Percentiles rank a stretch among this genome's conserved stretches.
Conservation (phyloP, 1,140 invertebrate genomes). For the Holotrichia oblita region DNA sequence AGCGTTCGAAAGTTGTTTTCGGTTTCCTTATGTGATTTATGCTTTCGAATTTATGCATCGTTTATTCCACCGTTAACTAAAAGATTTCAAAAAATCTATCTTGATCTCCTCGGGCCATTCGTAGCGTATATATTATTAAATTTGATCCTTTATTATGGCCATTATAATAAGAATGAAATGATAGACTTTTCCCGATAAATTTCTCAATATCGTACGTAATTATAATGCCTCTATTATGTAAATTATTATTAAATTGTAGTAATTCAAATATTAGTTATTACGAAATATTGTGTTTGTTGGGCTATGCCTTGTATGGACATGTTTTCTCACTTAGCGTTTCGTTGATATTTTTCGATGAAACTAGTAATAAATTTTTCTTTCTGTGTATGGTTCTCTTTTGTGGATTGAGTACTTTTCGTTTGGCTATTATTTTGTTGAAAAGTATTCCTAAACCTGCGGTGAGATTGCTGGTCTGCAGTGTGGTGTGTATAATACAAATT, state of each 20-base stretch:
- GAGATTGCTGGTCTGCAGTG: constrained; percentile 62
- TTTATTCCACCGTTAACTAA: constrained; percentile 60
- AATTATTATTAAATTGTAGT: constrained; percentile 56
- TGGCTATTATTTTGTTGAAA: constrained; percentile 61
- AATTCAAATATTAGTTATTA: constrained; percentile 56
- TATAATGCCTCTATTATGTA: constrained; percentile 58
- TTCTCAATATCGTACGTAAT: constrained; percentile 56
- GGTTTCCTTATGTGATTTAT: constrained; percentile 56
- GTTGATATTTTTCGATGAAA: constrained; percentile 59
- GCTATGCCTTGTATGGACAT: constrained; percentile 65
- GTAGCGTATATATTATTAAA: constrained; percentile 58
- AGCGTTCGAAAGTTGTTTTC: constrained; percentile 50
- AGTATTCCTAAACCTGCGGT: constrained; percentile 61
- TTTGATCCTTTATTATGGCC: constrained; percentile 59
- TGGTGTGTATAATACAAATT: constrained; percentile 60
- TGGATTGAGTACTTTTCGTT: constrained; percentile 61
- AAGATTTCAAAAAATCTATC: constrained; percentile 57
- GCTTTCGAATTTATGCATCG: constrained; percentile 58
- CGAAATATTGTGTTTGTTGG: constrained; percentile 61
- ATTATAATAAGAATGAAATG: constrained; percentile 56
- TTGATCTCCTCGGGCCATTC: constrained; percentile 62
- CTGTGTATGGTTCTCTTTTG: constrained; percentile 60
- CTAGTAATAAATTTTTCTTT: constrained; percentile 62
- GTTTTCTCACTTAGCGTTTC: constrained; percentile 61
- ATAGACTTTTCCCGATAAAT: constrained; percentile 54